These are phyloP conservation scores for Porites lutea DNA, from an alignment of 64 coral and sea anemone species.

Conservation along the genomic window DNA sequence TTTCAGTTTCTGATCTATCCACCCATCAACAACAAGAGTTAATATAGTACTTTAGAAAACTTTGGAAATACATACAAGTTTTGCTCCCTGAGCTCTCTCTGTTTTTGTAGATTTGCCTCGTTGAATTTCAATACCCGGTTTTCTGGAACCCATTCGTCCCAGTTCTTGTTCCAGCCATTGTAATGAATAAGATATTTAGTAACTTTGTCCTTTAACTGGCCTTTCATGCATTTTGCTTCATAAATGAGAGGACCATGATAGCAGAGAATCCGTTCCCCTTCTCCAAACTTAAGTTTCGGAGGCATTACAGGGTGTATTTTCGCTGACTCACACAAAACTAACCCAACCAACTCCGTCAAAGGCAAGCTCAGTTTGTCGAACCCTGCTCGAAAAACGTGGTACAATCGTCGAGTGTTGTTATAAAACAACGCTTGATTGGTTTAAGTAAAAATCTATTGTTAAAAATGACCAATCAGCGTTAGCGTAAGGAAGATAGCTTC, in stretches of 20 bases:
- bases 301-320: conserved; percentile 69
- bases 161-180: conserved; percentile 99
- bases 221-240: conserved; percentile 99
- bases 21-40: not conserved
- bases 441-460: not conserved
- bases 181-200: conserved; percentile 99
- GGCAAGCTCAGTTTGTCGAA: conserved; percentile 32
- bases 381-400: conserved; percentile 61
- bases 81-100: conserved; percentile 95
- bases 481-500: not conserved
- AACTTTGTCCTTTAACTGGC: conserved; percentile 97
- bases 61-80: conserved; percentile 80
- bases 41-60: not conserved
- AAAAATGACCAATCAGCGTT: conserved; percentile 34
- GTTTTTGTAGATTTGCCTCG: conserved; percentile 95
- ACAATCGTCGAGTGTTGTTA: conserved; percentile 16
- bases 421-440: conserved; percentile 42
- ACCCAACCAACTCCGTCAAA: not conserved
- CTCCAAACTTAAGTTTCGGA: conserved; percentile 96
- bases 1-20: not conserved
- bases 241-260: conserved; percentile 98
- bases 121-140: conserved; percentile 97
- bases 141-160: conserved; percentile 99
- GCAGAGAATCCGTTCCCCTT: conserved; percentile 98
- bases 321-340: conserved; percentile 52